A percentile compares a stretch with the other conserved stretches of the same genome.
These are phyloP conservation scores for Lanius ludovicianus DNA, from an alignment of 2,113 vertebrate genomes.

Conservation along the genomic window DNA sequence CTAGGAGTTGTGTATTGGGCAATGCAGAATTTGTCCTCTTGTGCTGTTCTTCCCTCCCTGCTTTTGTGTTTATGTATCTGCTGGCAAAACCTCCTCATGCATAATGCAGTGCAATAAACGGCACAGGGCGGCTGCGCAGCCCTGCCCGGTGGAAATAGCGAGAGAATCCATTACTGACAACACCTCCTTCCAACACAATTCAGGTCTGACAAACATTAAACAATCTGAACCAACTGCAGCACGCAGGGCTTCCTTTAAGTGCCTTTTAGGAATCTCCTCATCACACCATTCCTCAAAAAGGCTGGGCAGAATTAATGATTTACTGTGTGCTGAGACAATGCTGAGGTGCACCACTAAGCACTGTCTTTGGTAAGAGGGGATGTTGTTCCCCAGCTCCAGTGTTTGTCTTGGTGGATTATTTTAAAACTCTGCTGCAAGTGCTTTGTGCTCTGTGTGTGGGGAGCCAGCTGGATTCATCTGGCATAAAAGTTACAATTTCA, in stretches of 20 bases:
- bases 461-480: not conserved
- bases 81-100: conserved; percentile 60
- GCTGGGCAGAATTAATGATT: conserved; percentile 48
- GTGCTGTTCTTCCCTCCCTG: not conserved
- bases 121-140: not conserved
- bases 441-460: not conserved
- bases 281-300: conserved; percentile 15
- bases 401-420: not conserved
- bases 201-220: conserved; percentile 59
- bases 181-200: conserved; percentile 41
- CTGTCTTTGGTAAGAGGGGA: not conserved
- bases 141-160: conserved; percentile 41
- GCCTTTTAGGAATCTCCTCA: conserved; percentile 52
- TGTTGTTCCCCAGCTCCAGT: not conserved
- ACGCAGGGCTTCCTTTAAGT: conserved; percentile 34
- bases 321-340: not conserved
- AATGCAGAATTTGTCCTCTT: conserved; percentile 45
- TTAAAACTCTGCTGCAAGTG: not conserved
- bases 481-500: not conserved
- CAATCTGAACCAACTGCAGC: conserved; percentile 6
- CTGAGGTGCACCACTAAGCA: not conserved
- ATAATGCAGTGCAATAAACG: conserved; percentile 61
- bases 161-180: conserved; percentile 38
- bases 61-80: conserved; percentile 42
- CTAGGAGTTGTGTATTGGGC: conserved; percentile 21